Conservation (phyloP, 2,113 vertebrate species). For the Cottus gobio region DNA sequence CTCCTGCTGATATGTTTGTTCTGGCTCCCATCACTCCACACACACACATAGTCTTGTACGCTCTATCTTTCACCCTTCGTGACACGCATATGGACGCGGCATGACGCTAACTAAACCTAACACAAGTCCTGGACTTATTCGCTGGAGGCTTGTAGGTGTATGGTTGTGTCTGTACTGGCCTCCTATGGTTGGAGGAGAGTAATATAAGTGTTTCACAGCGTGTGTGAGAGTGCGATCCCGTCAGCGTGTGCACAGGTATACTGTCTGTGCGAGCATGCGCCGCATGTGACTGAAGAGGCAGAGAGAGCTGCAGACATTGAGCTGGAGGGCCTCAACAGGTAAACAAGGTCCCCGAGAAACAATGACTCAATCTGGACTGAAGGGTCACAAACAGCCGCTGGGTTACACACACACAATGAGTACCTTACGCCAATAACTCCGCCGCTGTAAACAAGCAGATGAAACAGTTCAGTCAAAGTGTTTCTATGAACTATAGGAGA, state of each 20-base stretch:
- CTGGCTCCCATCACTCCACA: constrained; percentile 45
- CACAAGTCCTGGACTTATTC: constrained; percentile 44
- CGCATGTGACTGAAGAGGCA: not conserved
- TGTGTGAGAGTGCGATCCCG: constrained; percentile 12
- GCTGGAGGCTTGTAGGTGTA: constrained; percentile 39
- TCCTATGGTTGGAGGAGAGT: constrained; percentile 38
- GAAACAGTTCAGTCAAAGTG: not conserved
- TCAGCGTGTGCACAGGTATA: not conserved
- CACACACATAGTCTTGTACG: constrained; percentile 6
- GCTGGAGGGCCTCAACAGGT: constrained; percentile 18
- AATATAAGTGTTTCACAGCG: constrained; percentile 22
- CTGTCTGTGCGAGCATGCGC: not conserved
- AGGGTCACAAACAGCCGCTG: constrained; percentile 24
- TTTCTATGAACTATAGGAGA: not conserved
- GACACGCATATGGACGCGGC: constrained; percentile 36
- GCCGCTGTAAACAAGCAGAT: constrained; percentile 4
- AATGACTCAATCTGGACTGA: constrained; percentile 17
- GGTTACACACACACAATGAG: constrained; percentile 10
- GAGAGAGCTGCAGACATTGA: not conserved
- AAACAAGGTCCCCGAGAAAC: constrained; percentile 15
- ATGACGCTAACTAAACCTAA: constrained; percentile 51
- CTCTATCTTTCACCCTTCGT: constrained; percentile 26
- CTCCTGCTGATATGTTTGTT: constrained; percentile 55
- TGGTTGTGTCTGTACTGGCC: constrained; percentile 34
- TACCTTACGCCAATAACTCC: not conserved